Percentiles rank a stretch among this genome's conserved stretches.
These are phyloP conservation scores for Cotesia typhae DNA, from an alignment of 1,140 invertebrate species.

Conservation along the genomic window DNA sequence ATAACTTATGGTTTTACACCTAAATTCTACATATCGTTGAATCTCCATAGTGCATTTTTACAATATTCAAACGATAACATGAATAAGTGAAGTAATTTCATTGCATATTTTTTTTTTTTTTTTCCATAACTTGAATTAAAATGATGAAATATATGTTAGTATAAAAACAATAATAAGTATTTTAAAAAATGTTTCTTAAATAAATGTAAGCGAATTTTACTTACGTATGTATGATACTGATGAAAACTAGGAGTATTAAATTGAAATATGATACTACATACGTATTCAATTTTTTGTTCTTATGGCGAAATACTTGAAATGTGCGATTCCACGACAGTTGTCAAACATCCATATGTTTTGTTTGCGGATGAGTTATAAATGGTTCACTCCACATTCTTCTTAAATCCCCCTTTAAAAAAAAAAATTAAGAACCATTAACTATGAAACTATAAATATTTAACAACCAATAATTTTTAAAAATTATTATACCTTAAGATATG, in stretches of 20 bases:
- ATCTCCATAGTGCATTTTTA: conserved; percentile 22
- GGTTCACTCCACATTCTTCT: conserved; percentile 98
- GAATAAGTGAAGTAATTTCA: conserved; percentile 1
- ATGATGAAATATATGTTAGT: conserved; percentile 4
- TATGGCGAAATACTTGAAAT: conserved; percentile 20
- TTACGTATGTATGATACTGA: conserved; percentile 46
- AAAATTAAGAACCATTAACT: not conserved
- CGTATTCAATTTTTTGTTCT: conserved; percentile 36
- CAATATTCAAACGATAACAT: conserved; percentile 22
- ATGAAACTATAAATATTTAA: not conserved
- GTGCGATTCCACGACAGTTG: conserved; percentile 49
- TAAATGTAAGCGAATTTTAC: conserved; percentile 39
- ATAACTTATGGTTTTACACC: conserved; percentile 16
- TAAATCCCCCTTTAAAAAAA: conserved; percentile 84
- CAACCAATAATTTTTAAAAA: conserved; percentile 11
- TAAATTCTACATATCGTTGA: conserved; percentile 12
- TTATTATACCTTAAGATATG: conserved; percentile 88
- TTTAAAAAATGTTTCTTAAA: not conserved
- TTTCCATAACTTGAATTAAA: not conserved
- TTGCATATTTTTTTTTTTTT: not conserved
- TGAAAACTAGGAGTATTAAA: conserved; percentile 44
- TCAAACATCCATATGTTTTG: conserved; percentile 82
- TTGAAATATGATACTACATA: conserved; percentile 38
- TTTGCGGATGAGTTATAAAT: conserved; percentile 82
- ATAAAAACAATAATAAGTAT: conserved; percentile 1